Percentiles rank a stretch among this genome's conserved stretches.
These are phyloP conservation scores for Epinephelus fuscoguttatus DNA, from an alignment of 2,113 vertebrate species.

Conservation along the genomic window DNA sequence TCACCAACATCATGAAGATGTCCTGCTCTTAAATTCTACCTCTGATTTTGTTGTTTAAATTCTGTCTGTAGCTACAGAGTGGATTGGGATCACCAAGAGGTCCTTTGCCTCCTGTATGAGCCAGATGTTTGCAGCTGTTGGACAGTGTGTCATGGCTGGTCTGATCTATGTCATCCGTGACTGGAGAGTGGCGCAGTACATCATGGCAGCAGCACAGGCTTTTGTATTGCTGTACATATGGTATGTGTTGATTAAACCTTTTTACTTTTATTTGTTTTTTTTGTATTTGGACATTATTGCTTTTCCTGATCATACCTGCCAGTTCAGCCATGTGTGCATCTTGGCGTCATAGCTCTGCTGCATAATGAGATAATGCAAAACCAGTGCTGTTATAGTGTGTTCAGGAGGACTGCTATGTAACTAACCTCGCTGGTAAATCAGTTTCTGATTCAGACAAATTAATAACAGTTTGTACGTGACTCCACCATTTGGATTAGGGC, in stretches of 20 bases:
- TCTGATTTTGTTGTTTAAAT: constrained; percentile 12
- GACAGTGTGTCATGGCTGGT: constrained; percentile 74
- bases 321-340: background rate
- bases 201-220: constrained; percentile 61
- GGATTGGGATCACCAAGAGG: constrained; percentile 70
- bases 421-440: background rate
- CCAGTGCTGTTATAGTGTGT: background rate
- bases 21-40: too few species aligned
- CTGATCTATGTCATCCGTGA: constrained; percentile 80
- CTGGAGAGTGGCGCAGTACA: constrained; percentile 85
- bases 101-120: constrained; percentile 63
- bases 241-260: constrained; percentile 66
- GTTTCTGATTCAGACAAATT: background rate
- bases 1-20: background rate
- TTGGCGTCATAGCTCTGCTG: background rate
- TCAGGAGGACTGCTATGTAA: background rate
- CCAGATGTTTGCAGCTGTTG: constrained; percentile 55
- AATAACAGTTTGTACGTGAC: background rate
- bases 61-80: constrained; percentile 69
- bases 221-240: constrained; percentile 77
- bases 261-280: constrained; percentile 1
- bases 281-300: background rate
- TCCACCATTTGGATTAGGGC: background rate
- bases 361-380: background rate
- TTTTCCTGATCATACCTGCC: background rate